These are phyloP conservation scores for Clarias pachynema DNA, from an alignment of 2,797 vertebrate species.

Conservation along the genomic window DNA sequence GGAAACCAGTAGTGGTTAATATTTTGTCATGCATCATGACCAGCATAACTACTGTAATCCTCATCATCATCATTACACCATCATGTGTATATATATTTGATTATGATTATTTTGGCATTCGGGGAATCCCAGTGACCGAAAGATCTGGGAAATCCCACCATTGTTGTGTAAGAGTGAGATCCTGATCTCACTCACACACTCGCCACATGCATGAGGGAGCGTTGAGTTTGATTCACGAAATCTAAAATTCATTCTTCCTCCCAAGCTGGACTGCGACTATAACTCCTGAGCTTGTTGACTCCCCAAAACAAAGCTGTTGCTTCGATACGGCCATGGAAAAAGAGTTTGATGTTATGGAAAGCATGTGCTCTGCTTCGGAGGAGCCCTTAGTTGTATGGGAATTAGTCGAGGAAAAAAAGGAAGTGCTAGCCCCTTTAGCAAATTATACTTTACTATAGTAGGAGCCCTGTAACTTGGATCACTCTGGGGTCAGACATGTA, in stretches of 20 bases:
- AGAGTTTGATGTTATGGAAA: conserved; percentile 43
- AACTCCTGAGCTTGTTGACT: conserved; percentile 48
- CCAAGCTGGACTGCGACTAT: conserved; percentile 38
- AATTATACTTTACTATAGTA: not conserved
- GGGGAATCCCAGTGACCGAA: conserved; percentile 20
- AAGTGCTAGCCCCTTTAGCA: conserved; percentile 40
- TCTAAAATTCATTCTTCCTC: conserved; percentile 53
- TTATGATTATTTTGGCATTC: conserved; percentile 7
- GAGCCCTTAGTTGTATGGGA: conserved; percentile 45
- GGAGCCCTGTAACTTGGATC: conserved; percentile 10
- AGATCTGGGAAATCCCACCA: conserved; percentile 45
- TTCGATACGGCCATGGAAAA: conserved; percentile 51
- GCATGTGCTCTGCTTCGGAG: conserved; percentile 46
- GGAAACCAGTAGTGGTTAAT: not conserved
- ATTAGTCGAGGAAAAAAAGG: conserved; percentile 32
- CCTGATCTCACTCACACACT: conserved; percentile 33
- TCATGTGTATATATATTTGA: not conserved
- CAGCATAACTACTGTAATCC: conserved; percentile 1
- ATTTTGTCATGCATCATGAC: conserved; percentile 17
- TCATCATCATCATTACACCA: conserved; percentile 10
- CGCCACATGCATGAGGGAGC: conserved; percentile 13
- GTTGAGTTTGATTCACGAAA: conserved; percentile 49
- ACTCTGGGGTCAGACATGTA: not conserved
- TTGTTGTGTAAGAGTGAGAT: conserved; percentile 4
- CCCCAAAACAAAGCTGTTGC: conserved; percentile 55